phyloP scores from a whole-genome alignment of 2,888 invertebrate species.

The Rhamnusium bicolor region DNA sequence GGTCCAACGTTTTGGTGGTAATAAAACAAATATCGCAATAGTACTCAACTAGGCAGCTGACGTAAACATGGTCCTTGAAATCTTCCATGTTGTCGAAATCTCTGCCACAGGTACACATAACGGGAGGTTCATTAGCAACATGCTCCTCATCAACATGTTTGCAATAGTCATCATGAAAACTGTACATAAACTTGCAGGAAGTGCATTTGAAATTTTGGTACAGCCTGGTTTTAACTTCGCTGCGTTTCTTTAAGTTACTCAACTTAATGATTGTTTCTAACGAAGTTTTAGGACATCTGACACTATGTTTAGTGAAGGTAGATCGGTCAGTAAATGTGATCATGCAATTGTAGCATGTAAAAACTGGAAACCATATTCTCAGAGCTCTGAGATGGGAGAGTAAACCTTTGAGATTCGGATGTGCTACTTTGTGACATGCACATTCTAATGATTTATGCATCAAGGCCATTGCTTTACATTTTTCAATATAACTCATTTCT shows the following conservation, averaged over 20 bases:
- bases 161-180: slow-evolving; percentile 66
- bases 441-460: slow-evolving; percentile 65
- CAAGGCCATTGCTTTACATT: slow-evolving; percentile 65
- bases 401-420: slow-evolving; percentile 62
- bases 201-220: slow-evolving; percentile 68
- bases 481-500: slow-evolving; percentile 66
- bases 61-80: slow-evolving; percentile 65
- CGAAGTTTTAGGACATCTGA: slow-evolving; percentile 59
- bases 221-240: slow-evolving; percentile 64
- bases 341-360: slow-evolving; percentile 78
- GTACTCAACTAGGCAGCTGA: slow-evolving; percentile 65
- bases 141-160: slow-evolving; percentile 67
- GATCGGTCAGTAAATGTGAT: slow-evolving; percentile 72
- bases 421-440: slow-evolving; percentile 65
- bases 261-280: slow-evolving; percentile 62
- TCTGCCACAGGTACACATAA: slow-evolving; percentile 60
- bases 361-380: slow-evolving; percentile 74
- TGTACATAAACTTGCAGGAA: slow-evolving; percentile 64
- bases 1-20: slow-evolving; percentile 61
- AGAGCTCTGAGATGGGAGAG: slow-evolving; percentile 65
- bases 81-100: slow-evolving; percentile 63
- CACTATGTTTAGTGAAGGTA: slow-evolving; percentile 62
- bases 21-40: slow-evolving; percentile 68
- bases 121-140: slow-evolving; percentile 54
- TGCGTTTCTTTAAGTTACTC: slow-evolving; percentile 63